Conservation (phyloP, 2,113 vertebrate genomes). For the Megaleporinus macrocephalus region DNA sequence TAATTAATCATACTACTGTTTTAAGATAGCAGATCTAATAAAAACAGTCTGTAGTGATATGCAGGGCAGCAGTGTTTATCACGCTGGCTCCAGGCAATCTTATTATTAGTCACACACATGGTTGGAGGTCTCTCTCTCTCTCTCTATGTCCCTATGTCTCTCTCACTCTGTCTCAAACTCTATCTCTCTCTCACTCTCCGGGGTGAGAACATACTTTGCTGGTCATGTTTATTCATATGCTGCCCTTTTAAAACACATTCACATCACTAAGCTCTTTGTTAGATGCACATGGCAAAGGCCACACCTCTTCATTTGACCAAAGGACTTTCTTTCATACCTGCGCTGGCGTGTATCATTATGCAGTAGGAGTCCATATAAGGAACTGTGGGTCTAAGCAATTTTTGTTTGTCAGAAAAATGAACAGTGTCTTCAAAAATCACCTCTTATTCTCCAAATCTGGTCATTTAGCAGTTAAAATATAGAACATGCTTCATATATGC, state of each 20-base stretch:
- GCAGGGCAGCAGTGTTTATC: conserved; percentile 6
- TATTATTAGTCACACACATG: conserved; percentile 5
- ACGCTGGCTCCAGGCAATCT: not conserved
- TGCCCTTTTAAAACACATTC: not conserved
- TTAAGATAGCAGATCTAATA: conserved; percentile 12
- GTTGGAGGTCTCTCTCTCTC: not conserved
- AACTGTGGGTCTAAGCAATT: too few relatives aligned
- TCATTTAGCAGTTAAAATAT: too few relatives aligned
- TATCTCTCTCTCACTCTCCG: not conserved
- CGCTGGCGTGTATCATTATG: too few relatives aligned
- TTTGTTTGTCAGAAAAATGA: too few relatives aligned
- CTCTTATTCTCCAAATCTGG: too few relatives aligned
- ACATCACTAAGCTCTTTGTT: not conserved
- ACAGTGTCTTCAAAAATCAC: too few relatives aligned
- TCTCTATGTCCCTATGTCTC: too few relatives aligned
- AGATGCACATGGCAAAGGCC: not conserved
- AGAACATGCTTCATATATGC: too few relatives aligned
- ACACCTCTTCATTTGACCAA: too few relatives aligned
- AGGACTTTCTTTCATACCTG: too few relatives aligned
- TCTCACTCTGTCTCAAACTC: conserved; percentile 3
- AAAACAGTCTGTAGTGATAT: not conserved
- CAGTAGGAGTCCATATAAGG: too few relatives aligned
- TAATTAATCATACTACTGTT: not conserved
- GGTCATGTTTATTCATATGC: conserved; percentile 5
- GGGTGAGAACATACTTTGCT: not conserved